Percentiles rank a stretch among this genome's conserved stretches.
These are phyloP conservation scores for Yasuhikotakia modesta DNA, from an alignment of 2,797 vertebrate genomes.

Conservation along the genomic window DNA sequence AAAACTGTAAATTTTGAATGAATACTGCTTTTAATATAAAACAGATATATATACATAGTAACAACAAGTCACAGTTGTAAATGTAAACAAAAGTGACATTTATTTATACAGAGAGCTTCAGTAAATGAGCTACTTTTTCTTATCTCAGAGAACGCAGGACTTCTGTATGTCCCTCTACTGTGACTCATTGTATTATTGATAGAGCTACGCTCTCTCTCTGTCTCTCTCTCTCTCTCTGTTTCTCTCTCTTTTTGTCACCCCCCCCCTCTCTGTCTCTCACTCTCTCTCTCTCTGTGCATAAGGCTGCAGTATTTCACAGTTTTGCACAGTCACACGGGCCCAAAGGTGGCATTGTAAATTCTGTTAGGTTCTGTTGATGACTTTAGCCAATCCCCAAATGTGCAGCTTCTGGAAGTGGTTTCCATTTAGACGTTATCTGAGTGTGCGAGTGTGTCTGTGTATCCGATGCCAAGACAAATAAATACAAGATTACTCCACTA, in stretches of 20 bases:
- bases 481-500: not conserved
- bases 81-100: not conserved
- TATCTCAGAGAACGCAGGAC: constrained; percentile 25
- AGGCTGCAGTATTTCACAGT: constrained; percentile 14
- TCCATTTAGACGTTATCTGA: constrained; percentile 21
- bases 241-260: not conserved
- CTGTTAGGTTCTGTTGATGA: constrained; percentile 3
- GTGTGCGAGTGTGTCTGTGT: not conserved
- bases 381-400: not conserved
- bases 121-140: constrained; percentile 45
- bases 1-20: not conserved
- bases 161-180: constrained; percentile 58
- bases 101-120: not conserved
- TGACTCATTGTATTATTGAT: constrained; percentile 58
- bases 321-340: constrained; percentile 28
- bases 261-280: not conserved
- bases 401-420: not conserved
- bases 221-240: not conserved
- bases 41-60: no score
- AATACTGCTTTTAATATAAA: no score
- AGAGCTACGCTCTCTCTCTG: not conserved
- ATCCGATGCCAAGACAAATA: not conserved
- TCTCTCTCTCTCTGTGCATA: not conserved
- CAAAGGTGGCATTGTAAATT: not conserved
- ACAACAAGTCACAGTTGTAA: no score